Percentiles rank a stretch among this genome's conserved stretches.
Conservation (phyloP, 2,113 vertebrate genomes). For the Syngnathoides biaculeatus region DNA sequence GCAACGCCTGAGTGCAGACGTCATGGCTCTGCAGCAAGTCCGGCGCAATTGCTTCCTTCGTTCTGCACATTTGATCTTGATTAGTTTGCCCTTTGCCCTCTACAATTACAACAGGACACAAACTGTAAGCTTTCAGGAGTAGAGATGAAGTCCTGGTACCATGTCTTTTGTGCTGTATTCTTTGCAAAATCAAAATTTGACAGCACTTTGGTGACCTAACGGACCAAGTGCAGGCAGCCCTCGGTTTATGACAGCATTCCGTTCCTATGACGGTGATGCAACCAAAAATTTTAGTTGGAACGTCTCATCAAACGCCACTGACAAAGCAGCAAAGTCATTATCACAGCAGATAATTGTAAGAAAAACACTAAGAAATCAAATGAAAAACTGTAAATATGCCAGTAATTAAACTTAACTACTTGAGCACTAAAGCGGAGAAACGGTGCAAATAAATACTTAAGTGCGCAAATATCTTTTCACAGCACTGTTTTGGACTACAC, state of each 20-base stretch:
- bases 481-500: no score
- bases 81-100: slow-evolving; percentile 1
- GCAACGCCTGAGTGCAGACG: slow-evolving; percentile 30
- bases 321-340: no score
- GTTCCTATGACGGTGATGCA: no score
- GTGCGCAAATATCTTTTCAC: no score
- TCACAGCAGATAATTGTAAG: no score
- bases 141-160: neutral
- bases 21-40: slow-evolving; percentile 45
- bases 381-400: no score
- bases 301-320: no score
- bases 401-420: no score
- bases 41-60: slow-evolving; percentile 40
- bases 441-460: no score
- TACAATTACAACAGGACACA: neutral
- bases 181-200: neutral
- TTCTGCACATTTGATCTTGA: slow-evolving; percentile 19
- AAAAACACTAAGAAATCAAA: no score
- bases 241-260: neutral
- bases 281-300: no score
- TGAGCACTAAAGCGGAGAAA: no score
- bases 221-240: neutral
- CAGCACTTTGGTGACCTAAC: neutral
- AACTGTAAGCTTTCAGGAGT: neutral
- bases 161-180: neutral